phyloP scores from a whole-genome alignment of 1,140 invertebrate genomes.

The Zaprionus taronus region DNA sequence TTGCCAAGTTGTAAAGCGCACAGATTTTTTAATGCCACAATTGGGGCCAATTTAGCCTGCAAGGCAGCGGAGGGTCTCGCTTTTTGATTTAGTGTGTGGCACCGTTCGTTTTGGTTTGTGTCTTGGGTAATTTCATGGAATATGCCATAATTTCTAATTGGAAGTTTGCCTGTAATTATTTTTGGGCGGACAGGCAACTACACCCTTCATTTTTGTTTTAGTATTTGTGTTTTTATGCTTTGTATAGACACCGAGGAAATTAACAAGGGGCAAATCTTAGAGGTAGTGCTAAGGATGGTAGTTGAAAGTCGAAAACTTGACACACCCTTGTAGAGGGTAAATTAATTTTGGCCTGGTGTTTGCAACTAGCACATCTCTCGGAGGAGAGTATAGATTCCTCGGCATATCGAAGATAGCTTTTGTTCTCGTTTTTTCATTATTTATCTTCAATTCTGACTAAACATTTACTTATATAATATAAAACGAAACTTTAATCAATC shows the following conservation, averaged over 20 bases:
- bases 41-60: slow-evolving; percentile 36
- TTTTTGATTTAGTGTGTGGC: slow-evolving; percentile 34
- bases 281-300: background rate
- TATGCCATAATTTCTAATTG: slow-evolving; percentile 27
- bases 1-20: slow-evolving; percentile 4
- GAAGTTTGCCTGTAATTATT: slow-evolving; percentile 33
- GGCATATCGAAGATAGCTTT: no score
- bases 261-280: background rate
- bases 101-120: slow-evolving; percentile 27
- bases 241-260: background rate
- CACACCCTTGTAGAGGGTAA: no score
- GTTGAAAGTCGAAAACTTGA: background rate
- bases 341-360: no score
- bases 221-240: background rate
- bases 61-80: slow-evolving; percentile 5
- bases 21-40: slow-evolving; percentile 34
- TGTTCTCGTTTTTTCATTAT: no score
- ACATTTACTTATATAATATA: no score
- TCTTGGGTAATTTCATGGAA: slow-evolving; percentile 41
- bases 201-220: background rate
- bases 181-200: background rate
- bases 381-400: no score
- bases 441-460: no score
- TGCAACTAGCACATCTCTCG: no score
- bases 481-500: background rate